Percentiles rank a stretch among this genome's conserved stretches.
phyloP scores from a whole-genome alignment of 2,888 invertebrate species.

The Mystacides longicornis region DNA sequence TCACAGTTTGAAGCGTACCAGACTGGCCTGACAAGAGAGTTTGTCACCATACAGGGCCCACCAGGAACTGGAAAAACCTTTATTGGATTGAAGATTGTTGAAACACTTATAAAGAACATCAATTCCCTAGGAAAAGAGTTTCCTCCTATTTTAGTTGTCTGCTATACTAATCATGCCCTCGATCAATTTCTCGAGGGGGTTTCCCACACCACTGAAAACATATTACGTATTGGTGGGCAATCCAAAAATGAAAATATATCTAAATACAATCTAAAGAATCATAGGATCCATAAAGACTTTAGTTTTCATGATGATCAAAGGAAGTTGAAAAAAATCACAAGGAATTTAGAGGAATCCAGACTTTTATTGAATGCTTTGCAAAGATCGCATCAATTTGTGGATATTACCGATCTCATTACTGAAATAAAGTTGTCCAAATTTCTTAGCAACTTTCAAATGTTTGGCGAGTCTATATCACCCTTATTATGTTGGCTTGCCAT shows the following conservation, averaged over 20 bases:
- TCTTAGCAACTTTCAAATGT: not conserved
- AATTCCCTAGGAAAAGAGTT: not conserved
- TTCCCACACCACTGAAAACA: slow-evolving; percentile 46
- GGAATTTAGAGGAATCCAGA: not conserved
- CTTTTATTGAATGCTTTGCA: not conserved
- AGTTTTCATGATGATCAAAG: not conserved
- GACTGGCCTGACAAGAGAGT: slow-evolving; percentile 61
- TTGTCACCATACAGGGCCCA: slow-evolving; percentile 77
- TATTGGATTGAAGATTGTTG: slow-evolving; percentile 67
- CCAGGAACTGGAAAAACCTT: slow-evolving; percentile 85
- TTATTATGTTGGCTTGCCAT: not conserved
- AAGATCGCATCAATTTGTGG: not conserved
- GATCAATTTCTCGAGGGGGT: slow-evolving; percentile 78
- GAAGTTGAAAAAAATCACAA: not conserved
- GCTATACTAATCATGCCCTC: slow-evolving; percentile 80
- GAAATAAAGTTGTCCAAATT: not conserved
- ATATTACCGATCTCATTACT: not conserved
- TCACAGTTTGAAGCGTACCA: slow-evolving; percentile 62
- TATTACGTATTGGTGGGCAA: slow-evolving; percentile 65
- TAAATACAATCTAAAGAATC: slow-evolving; percentile 43
- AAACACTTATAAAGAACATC: slow-evolving; percentile 56
- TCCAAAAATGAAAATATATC: slow-evolving; percentile 52
- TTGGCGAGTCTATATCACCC: not conserved
- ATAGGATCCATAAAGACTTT: not conserved
- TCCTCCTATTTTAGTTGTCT: slow-evolving; percentile 60